A percentile compares a stretch with the other conserved stretches of the same genome.
Evolutionary conservation across 2,113 vertebrate species (phyloP).

Genomic region (Cyanocitta stelleri): DNA sequence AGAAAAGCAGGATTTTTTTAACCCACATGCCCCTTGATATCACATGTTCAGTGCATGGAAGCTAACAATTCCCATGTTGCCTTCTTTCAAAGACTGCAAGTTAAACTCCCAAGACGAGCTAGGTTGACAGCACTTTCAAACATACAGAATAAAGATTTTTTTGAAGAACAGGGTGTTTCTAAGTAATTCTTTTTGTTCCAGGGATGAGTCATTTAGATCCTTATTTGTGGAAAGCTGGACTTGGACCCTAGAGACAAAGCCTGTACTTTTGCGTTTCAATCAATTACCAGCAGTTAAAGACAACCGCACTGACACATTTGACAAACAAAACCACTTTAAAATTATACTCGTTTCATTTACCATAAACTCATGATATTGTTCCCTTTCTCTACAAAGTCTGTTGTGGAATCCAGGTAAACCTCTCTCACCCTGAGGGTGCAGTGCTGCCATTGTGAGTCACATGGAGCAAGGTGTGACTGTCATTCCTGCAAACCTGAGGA

Average conservation of each 20-base stretch:
- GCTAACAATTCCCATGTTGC: neutral
- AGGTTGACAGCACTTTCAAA: neutral
- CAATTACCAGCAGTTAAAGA: neutral
- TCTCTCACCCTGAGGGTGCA: neutral
- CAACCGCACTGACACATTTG: neutral
- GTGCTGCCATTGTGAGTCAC: neutral
- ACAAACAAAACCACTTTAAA: neutral
- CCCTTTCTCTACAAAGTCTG: neutral
- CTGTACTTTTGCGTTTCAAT: neutral
- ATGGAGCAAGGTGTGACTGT: neutral
- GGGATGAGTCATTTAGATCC: neutral
- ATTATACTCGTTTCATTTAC: neutral
- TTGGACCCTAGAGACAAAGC: neutral
- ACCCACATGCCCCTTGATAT: neutral
- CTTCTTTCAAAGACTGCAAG: neutral
- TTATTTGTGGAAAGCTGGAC: neutral
- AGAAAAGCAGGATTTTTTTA: neutral
- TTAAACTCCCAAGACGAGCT: neutral
- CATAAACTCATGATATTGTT: neutral
- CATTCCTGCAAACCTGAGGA: conserved; percentile 24
- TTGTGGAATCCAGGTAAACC: neutral
- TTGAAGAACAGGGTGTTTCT: neutral
- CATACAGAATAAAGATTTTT: neutral
- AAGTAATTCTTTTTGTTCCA: neutral
- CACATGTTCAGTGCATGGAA: neutral